Base-by-base conservation (phyloP, 2,888 invertebrate species). In the Bedellia somnulentella region DNA sequence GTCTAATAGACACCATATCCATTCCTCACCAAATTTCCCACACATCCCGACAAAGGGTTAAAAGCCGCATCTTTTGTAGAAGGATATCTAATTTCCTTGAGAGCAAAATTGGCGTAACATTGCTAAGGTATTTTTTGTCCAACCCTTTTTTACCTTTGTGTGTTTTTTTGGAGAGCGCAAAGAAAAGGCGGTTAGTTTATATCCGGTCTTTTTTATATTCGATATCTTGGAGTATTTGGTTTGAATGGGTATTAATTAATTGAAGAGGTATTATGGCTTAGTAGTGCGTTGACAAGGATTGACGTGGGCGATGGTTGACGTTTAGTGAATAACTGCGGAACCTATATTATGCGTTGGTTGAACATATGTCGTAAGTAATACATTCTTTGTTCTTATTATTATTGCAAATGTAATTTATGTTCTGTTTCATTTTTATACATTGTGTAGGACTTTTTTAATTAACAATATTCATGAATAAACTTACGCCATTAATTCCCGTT, bases 141-240 rank as follows among this genome's bases (percentile, higher is more conserved):
- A 60, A 60, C 63, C 64, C 60, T 59, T 67, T 63, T 64, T 64
- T 64, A 58, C 66, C 49, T 55, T 42, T 52, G 53, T 57, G n/a
- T n/a, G n/a, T 52, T 47, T 44, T 51, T 57, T 52, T 57, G 51
- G 42, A 43, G 48, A 55, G 73, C 62, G 75, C 54, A 70, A 75
- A 73, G 71, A 75, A 75, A 68, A 71, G 75, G 75, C 75, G 75
- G 73, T 70, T 61, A 67, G 75, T 75, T 75, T 75, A 73, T 75
- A 68, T 75, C 75, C 75, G 73, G 70, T 43, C 39, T 56, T 60
- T 30, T 64, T 68, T 64, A 66, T 62, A 49, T 63, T 58, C 57
- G 52, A n/a, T n/a, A n/a, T n/a, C n/a, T n/a, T n/a, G n/a, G n/a
- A 46, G 61, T 66, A 68, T 64, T 57, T 58, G 57, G 56, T 57